Percentiles rank a stretch among this genome's conserved stretches.
Evolutionary conservation across 1,140 invertebrate genomes (phyloP).

Genomic region (Drosophila parvula): DNA sequence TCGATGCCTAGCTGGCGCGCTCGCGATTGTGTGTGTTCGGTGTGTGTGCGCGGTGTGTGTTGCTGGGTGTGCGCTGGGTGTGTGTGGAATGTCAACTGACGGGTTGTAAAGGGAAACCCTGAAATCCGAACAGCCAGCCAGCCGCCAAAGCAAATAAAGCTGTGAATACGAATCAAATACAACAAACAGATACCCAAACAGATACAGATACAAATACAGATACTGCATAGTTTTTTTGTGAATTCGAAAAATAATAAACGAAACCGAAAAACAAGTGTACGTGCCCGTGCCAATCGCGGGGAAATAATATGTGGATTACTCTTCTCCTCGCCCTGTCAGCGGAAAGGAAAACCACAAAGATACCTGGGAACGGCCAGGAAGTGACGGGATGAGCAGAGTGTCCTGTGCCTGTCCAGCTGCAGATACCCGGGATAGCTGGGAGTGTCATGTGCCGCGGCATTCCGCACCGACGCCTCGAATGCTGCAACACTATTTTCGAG

Average conservation of each 20-base stretch:
- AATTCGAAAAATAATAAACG: conserved; percentile 4
- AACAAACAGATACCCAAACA: conserved; percentile 44
- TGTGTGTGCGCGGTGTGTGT: conserved; percentile 46
- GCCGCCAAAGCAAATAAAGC: conserved; percentile 50
- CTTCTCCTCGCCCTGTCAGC: conserved; percentile 7
- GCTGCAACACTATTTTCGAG: conserved; percentile 75
- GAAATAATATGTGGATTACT: conserved; percentile 26
- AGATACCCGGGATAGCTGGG: conserved; percentile 29
- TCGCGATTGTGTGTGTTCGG: conserved; percentile 28
- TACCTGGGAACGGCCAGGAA: conserved; percentile 6
- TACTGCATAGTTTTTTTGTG: conserved; percentile 24
- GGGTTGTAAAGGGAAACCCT: conserved; percentile 80
- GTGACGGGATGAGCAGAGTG: conserved; percentile 21
- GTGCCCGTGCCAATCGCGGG: conserved; percentile 6
- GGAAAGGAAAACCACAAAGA: conserved; percentile 15
- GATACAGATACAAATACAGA: conserved; percentile 17
- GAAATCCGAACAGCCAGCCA: conserved; percentile 63
- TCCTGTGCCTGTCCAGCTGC: conserved; percentile 12
- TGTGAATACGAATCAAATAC: conserved; percentile 55
- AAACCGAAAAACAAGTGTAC: conserved; percentile 3
- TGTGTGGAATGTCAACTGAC: conserved; percentile 79
- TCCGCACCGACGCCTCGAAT: conserved; percentile 65
- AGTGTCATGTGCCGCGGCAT: conserved; percentile 67
- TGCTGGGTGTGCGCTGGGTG: conserved; percentile 39
- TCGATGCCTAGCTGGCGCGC: conserved; percentile 39